These are phyloP conservation scores for Teinopalpus imperialis DNA, from an alignment of 2,888 invertebrate genomes.

Conservation along the genomic window DNA sequence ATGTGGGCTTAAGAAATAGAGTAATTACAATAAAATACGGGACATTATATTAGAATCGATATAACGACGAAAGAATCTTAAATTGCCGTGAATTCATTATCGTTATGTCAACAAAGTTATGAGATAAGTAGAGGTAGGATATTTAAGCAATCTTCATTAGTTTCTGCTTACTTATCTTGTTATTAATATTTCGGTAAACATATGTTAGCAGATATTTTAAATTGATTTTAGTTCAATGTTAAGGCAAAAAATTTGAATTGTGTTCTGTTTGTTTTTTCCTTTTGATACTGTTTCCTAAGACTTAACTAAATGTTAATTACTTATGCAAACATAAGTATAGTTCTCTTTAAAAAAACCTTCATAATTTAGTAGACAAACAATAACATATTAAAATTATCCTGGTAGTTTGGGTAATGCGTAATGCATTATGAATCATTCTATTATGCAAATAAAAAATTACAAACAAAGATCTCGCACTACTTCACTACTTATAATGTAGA, in stretches of 20 bases:
- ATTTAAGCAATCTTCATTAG: conserved; percentile 2
- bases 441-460: conserved; percentile 7
- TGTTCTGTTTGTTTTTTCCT: not conserved
- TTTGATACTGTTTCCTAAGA: too few relatives aligned
- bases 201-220: conserved; percentile 12
- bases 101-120: conserved; percentile 68
- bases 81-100: conserved; percentile 61
- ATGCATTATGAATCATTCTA: conserved; percentile 11
- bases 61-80: conserved; percentile 58
- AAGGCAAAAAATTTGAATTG: not conserved
- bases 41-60: conserved; percentile 65
- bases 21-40: conserved; percentile 30
- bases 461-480: too few relatives aligned
- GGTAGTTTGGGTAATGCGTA: conserved; percentile 4
- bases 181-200: not conserved
- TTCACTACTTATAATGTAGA: too few relatives aligned
- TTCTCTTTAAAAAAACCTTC: too few relatives aligned
- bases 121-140: conserved; percentile 61
- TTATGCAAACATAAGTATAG: too few relatives aligned
- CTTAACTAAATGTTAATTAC: too few relatives aligned
- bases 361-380: too few relatives aligned
- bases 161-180: not conserved
- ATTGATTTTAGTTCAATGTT: not conserved
- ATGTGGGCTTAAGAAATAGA: conserved; percentile 1
- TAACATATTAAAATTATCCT: too few relatives aligned